These are phyloP conservation scores for Scaeva pyrastri DNA, from an alignment of 2,888 invertebrate species.

Conservation along the genomic window DNA sequence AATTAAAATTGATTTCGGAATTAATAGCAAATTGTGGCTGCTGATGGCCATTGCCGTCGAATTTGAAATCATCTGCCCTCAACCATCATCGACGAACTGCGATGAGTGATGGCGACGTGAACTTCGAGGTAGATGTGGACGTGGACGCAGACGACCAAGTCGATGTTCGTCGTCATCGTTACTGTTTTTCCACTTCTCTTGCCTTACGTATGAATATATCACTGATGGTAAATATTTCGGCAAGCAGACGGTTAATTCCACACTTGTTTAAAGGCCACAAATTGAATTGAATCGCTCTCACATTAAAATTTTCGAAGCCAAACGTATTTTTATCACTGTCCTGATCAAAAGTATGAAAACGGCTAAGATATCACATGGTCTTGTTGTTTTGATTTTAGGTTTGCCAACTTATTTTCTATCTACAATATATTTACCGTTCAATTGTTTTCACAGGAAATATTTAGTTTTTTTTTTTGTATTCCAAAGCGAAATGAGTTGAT, in stretches of 20 bases:
- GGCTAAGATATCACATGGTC: background rate
- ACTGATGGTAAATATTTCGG: conserved; percentile 27
- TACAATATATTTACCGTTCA: too few species aligned
- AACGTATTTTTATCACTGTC: background rate
- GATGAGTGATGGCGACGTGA: too few species aligned
- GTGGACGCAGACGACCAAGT: too few species aligned
- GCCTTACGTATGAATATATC: background rate
- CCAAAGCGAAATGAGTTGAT: too few species aligned
- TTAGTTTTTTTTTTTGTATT: too few species aligned
- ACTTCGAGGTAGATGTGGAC: too few species aligned
- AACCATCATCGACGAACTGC: background rate
- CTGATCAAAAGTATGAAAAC: background rate
- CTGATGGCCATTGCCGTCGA: conserved; percentile 22
- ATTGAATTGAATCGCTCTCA: conserved; percentile 38
- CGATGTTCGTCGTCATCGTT: background rate
- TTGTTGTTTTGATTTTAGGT: background rate
- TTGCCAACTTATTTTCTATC: too few species aligned
- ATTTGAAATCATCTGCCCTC: conserved; percentile 9
- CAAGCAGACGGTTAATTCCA: conserved; percentile 7
- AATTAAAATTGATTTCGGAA: conserved; percentile 52
- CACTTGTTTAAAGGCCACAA: conserved; percentile 46
- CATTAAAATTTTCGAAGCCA: conserved; percentile 4
- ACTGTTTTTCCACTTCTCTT: background rate
- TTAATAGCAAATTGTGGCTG: conserved; percentile 50
- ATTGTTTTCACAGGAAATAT: too few species aligned